A percentile compares a stretch with the other conserved stretches of the same genome.
Conservation (phyloP, 2,888 invertebrate species). For the Prosapia bicincta region DNA sequence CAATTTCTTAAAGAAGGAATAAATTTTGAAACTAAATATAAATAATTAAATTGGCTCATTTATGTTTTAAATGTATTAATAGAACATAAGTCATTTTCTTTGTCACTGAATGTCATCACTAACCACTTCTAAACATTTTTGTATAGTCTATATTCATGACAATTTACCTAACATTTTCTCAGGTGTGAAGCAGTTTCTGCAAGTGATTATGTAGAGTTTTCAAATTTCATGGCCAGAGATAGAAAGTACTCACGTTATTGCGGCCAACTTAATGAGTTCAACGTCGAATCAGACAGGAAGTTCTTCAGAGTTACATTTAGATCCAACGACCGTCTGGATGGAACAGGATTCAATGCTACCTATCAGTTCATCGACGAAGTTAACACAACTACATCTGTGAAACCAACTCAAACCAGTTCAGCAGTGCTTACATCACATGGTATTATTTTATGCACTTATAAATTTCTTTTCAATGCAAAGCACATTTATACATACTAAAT, state of each 20-base stretch:
- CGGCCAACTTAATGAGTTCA: conserved; percentile 76
- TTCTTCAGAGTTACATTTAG: conserved; percentile 94
- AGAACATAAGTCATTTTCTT: too few relatives aligned
- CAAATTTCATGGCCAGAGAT: conserved; percentile 89
- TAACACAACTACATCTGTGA: conserved; percentile 42
- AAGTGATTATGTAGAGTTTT: conserved; percentile 95
- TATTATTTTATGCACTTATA: background rate
- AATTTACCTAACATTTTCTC: too few relatives aligned
- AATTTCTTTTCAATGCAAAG: too few relatives aligned
- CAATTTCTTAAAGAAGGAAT: too few relatives aligned
- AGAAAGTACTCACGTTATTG: conserved; percentile 86
- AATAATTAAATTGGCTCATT: too few relatives aligned
- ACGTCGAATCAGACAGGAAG: conserved; percentile 81
- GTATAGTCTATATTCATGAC: too few relatives aligned
- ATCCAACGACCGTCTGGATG: conserved; percentile 91
- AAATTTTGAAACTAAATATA: too few relatives aligned
- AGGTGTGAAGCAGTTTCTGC: conserved; percentile 90
- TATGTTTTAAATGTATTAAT: too few relatives aligned
- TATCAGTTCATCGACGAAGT: conserved; percentile 78
- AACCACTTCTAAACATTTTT: too few relatives aligned
- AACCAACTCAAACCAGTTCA: conserved; percentile 23
- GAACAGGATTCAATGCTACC: conserved; percentile 88
- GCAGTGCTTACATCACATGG: background rate
- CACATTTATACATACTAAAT: too few relatives aligned
- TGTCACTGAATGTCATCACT: too few relatives aligned